These are phyloP conservation scores for Chrysogorgia sp. DNA, from an alignment of 92 coral and sea anemone species.

Conservation along the genomic window DNA sequence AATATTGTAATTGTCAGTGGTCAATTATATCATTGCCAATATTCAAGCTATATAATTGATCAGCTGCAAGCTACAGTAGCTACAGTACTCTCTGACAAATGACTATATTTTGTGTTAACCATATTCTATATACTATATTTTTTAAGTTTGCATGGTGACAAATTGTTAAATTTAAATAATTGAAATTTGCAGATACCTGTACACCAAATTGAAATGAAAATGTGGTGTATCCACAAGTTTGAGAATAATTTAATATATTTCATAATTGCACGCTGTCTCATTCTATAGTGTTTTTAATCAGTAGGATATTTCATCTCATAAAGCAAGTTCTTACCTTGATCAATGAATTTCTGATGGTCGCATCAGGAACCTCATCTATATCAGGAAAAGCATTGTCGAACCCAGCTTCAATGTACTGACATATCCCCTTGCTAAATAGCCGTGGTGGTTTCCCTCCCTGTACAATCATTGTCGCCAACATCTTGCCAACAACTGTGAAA, in stretches of 20 bases:
- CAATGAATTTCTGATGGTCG: background rate
- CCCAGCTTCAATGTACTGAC: conserved; percentile 61
- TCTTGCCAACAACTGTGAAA: conserved; percentile 51
- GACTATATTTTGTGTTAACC: too few relatives aligned
- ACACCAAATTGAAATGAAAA: background rate
- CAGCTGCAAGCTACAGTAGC: too few relatives aligned
- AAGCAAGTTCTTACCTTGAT: conserved; percentile 27
- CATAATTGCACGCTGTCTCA: too few relatives aligned
- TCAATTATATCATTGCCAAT: too few relatives aligned
- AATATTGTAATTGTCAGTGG: too few relatives aligned
- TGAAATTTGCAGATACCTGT: too few relatives aligned
- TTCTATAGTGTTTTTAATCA: background rate
- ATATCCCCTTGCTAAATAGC: conserved; percentile 53
- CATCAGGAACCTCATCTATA: background rate
- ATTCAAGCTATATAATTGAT: too few relatives aligned
- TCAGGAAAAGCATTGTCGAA: conserved; percentile 41
- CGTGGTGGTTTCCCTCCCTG: conserved; percentile 64
- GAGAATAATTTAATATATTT: too few relatives aligned
- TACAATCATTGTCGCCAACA: conserved; percentile 59
- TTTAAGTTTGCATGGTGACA: too few relatives aligned
- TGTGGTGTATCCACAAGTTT: background rate
- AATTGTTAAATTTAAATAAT: too few relatives aligned
- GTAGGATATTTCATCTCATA: background rate
- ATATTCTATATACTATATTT: too few relatives aligned
- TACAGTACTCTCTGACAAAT: too few relatives aligned